These are phyloP conservation scores for Ametastegia equiseti DNA, from an alignment of 2,888 invertebrate genomes.

Conservation along the genomic window DNA sequence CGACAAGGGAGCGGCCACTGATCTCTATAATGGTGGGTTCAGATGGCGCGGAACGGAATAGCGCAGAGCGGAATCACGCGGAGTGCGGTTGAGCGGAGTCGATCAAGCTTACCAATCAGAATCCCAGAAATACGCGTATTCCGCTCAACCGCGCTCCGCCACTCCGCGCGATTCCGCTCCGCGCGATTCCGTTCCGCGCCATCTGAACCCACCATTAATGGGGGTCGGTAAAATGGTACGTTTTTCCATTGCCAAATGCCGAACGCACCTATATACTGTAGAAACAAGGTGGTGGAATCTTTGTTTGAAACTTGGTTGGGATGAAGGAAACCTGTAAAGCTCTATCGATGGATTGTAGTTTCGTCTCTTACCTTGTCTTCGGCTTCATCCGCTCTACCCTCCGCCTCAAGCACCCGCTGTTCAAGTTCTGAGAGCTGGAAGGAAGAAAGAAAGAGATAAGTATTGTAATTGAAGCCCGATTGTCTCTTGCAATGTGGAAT, in stretches of 20 bases:
- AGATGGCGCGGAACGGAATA: too few species aligned
- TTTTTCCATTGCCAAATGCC: not conserved
- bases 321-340: not conserved
- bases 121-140: not conserved
- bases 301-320: not conserved
- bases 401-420: slow-evolving; percentile 94
- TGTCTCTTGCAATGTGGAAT: not conserved
- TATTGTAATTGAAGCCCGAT: not conserved
- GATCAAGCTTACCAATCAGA: too few species aligned
- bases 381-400: slow-evolving; percentile 94
- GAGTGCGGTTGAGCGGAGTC: too few species aligned
- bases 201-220: too few species aligned
- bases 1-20: too few species aligned
- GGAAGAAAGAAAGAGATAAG: slow-evolving; percentile 71
- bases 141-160: too few species aligned
- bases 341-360: not conserved
- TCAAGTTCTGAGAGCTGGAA: slow-evolving; percentile 96
- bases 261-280: not conserved
- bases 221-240: not conserved
- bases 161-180: too few species aligned
- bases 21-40: too few species aligned
- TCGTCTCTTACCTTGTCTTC: slow-evolving; percentile 92
- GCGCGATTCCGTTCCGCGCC: too few species aligned
- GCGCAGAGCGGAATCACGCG: too few species aligned
- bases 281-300: not conserved